Conservation (phyloP, 2,888 invertebrate genomes). For the Coelogynopora nodosa region DNA sequence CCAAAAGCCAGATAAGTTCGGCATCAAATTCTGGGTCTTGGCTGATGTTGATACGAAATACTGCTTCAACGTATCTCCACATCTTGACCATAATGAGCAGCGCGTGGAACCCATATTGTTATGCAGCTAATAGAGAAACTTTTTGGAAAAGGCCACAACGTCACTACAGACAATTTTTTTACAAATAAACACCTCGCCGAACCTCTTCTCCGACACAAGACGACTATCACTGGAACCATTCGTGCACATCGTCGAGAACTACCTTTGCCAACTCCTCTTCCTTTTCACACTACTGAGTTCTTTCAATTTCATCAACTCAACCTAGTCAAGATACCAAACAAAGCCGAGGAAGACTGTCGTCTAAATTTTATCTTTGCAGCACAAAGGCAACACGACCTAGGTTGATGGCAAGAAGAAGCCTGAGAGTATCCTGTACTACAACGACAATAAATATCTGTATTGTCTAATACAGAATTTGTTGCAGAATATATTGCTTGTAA, state of each 20-base stretch:
- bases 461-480: too few species aligned
- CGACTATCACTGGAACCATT: background rate
- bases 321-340: background rate
- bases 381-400: background rate
- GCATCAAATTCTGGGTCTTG: background rate
- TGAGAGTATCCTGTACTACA: background rate
- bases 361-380: background rate
- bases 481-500: too few species aligned
- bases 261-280: background rate
- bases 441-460: background rate
- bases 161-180: background rate
- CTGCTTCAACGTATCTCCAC: conserved; percentile 17
- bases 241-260: background rate
- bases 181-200: background rate
- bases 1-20: conserved; percentile 22
- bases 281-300: background rate
- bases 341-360: background rate
- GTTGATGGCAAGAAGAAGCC: background rate
- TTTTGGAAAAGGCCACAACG: background rate
- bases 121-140: background rate
- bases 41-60: conserved; percentile 21
- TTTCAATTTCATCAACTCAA: background rate
- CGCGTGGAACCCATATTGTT: background rate
- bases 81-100: conserved; percentile 30
- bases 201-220: background rate